Evolutionary conservation across 2,113 vertebrate genomes (phyloP), one percentile per base, ranked within the genome.

Genomic region (Cynopterus brachyotis): DNA sequence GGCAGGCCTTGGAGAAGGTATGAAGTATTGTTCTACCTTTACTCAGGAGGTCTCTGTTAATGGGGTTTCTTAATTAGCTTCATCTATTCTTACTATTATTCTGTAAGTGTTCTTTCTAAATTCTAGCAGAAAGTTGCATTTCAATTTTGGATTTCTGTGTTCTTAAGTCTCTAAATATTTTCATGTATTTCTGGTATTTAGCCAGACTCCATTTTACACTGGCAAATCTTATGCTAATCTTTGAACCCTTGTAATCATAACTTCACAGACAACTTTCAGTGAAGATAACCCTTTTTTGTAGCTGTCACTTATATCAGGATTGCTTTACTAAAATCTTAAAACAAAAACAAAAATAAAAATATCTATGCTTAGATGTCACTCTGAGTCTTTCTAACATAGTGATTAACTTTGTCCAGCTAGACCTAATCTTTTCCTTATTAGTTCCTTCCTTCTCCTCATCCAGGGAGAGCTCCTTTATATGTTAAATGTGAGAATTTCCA

Each of bases 301-400:
- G 28, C 78, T 89, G 37, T 83, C 60, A 75, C 22, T 37, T 35
- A 69, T 4, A 47, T 35, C 35, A 45, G 22, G 28, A 45, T 62
- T 83, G 37, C 35, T 95, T 30, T 53, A 50, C n/a, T 30, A 17
- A 75, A 59, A 75, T 50, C 57, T 93, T 67, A 91, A 80, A 80
- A 76, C 13, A 32, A 60, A 80, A 40, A 35, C 28, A 59, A 53
- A 59, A 93, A 62, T 70, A 37, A 76, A 94, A 94, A 24, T n/a
- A 53, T 64, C 53, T 89, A 0, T 72, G 91, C 70, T 83, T 87
- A 32, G 40, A 66, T 50, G 66, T 94, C 89, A 47, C 9, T 69
- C 59, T 72, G 79, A 62, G 20, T 92, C 67, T 95, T 89, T 62
- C 75, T 42, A 82, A 6, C 17, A 6, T n/a, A 62, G 32, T 32